Conservation (phyloP, 1,140 invertebrate species). For the Elysia chlorotica region DNA sequence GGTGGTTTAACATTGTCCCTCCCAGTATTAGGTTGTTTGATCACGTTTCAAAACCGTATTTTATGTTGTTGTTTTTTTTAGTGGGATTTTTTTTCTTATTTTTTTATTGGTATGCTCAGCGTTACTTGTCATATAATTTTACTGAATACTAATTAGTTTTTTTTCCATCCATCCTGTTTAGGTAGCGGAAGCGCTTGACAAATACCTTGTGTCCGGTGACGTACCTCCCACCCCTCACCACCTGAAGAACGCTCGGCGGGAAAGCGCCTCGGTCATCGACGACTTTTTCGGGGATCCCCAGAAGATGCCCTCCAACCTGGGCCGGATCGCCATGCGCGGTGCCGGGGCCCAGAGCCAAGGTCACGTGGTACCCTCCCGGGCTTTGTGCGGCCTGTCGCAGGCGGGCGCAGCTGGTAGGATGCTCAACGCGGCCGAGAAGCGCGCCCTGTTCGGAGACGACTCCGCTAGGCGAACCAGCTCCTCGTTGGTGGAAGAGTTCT, state of each 20-base stretch:
- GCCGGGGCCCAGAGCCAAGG: neutral
- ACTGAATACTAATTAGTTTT: neutral
- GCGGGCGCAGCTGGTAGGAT: constrained; percentile 13
- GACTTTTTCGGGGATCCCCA: constrained; percentile 61
- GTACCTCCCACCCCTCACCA: constrained; percentile 9
- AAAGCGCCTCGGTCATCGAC: constrained; percentile 71
- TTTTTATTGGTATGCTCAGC: no score
- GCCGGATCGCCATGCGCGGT: constrained; percentile 3
- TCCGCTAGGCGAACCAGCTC: constrained; percentile 68
- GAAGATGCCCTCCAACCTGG: constrained; percentile 31
- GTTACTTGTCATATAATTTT: no score
- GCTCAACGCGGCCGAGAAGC: constrained; percentile 25
- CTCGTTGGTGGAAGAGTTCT: constrained; percentile 73
- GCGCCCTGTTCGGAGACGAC: constrained; percentile 38
- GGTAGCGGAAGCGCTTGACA: constrained; percentile 18
- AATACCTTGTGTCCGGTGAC: constrained; percentile 15
- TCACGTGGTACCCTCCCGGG: constrained; percentile 23
- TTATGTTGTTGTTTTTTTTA: no score
- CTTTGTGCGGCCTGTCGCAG: no score
- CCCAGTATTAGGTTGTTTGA: no score
- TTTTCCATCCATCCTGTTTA: neutral
- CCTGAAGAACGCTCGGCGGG: constrained; percentile 65
- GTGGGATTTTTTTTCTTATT: no score
- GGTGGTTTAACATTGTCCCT: no score
- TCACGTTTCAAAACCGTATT: no score